phyloP scores from a whole-genome alignment of 2,888 invertebrate genomes.

The Fragum sueziense region DNA sequence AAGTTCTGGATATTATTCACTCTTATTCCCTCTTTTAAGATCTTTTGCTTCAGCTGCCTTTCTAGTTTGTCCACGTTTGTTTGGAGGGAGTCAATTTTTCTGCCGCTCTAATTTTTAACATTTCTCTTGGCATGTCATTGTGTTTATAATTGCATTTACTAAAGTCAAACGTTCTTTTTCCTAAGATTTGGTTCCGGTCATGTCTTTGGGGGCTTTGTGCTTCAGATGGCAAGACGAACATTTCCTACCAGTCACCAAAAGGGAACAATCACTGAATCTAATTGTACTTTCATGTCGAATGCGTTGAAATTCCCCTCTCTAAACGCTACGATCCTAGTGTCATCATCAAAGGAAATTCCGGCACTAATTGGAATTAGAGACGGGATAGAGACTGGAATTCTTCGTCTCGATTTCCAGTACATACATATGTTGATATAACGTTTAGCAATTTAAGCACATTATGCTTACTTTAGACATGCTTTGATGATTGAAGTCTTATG shows the following conservation, averaged over 20 bases:
- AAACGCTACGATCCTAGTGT: neutral
- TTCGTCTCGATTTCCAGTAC: neutral
- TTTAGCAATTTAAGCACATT: neutral
- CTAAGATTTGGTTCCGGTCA: neutral
- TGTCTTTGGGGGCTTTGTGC: no score
- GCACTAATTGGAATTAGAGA: neutral
- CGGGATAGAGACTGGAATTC: neutral
- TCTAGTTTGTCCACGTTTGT: neutral
- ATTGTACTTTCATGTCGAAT: neutral
- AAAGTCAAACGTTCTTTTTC: neutral
- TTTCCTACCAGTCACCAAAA: neutral
- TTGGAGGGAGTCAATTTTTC: neutral
- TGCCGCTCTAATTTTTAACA: constrained; percentile 5
- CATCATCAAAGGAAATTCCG: neutral
- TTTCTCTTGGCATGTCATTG: neutral
- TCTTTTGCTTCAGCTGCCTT: neutral
- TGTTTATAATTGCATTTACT: neutral
- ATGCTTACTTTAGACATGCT: neutral
- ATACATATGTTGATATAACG: neutral
- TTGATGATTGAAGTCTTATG: neutral
- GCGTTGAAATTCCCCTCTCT: constrained; percentile 4
- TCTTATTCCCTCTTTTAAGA: neutral
- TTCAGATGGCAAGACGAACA: no score
- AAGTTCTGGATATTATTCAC: neutral
- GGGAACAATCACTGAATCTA: neutral